Percentiles rank a stretch among this genome's conserved stretches.
phyloP scores from a whole-genome alignment of 2,888 invertebrate genomes.

The Lumbricus terrestris region DNA sequence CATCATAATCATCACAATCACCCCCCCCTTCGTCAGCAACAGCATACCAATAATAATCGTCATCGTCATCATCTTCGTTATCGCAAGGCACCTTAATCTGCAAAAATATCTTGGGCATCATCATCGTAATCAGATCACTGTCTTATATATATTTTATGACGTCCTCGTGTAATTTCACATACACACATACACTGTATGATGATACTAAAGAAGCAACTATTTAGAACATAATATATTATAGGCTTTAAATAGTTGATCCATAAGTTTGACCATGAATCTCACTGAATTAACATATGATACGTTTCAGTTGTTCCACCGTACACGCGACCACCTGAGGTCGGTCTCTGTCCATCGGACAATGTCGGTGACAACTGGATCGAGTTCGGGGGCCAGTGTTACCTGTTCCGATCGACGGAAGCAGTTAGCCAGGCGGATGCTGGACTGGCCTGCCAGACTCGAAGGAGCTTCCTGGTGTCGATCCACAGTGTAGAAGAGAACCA shows the following conservation, averaged over 20 bases:
- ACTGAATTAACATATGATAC: not conserved
- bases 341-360: constrained; percentile 16
- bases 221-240: too few species aligned
- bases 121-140: not conserved
- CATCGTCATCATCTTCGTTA: too few species aligned
- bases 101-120: not conserved
- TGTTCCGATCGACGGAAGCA: not conserved
- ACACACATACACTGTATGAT: too few species aligned
- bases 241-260: too few species aligned
- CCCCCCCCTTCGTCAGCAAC: too few species aligned
- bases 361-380: constrained; percentile 24
- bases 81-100: too few species aligned
- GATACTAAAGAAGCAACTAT: too few species aligned
- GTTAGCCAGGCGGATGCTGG: constrained; percentile 12
- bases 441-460: not conserved
- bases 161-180: not conserved
- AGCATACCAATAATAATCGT: too few species aligned
- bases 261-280: too few species aligned
- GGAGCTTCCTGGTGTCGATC: constrained; percentile 5
- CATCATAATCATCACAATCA: too few species aligned
- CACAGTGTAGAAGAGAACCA: constrained; percentile 22
- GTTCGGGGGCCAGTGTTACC: constrained; percentile 17
- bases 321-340: constrained; percentile 21
- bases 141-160: not conserved
- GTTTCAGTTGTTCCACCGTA: constrained; percentile 15